These are phyloP conservation scores for Centropus unirufus DNA, from an alignment of 2,113 vertebrate genomes.

Conservation along the genomic window DNA sequence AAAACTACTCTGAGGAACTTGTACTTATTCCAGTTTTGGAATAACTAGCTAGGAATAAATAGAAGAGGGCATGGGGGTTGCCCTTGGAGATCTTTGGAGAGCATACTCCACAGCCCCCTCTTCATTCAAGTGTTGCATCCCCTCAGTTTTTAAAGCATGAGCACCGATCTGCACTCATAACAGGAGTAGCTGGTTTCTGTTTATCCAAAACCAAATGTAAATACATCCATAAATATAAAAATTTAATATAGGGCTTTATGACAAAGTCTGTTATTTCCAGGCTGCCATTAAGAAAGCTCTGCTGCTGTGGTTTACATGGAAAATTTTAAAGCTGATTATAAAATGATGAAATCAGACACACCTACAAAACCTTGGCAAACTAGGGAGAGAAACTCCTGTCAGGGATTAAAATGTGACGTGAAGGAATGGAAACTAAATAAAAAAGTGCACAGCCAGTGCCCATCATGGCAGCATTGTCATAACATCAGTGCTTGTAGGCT, in stretches of 20 bases:
- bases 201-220: constrained; percentile 25
- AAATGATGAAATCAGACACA: background rate
- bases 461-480: background rate
- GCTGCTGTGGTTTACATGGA: background rate
- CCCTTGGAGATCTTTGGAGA: background rate
- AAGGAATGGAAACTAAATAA: background rate
- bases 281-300: constrained; percentile 9
- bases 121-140: background rate
- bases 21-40: background rate
- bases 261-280: background rate
- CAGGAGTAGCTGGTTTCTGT: background rate
- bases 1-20: background rate
- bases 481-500: background rate
- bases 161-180: background rate
- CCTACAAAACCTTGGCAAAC: background rate
- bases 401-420: background rate
- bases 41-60: background rate
- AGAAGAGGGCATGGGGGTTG: background rate
- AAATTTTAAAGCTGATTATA: constrained; percentile 22
- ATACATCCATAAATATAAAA: constrained; percentile 49
- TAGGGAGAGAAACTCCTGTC: background rate
- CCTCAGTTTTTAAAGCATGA: background rate
- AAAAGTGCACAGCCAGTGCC: background rate
- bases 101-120: background rate
- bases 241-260: constrained; percentile 31